Evolutionary conservation across 2,888 invertebrate genomes (phyloP), one percentile per base, ranked within the genome.

Genomic region (Rotaria magnacalcarata): DNA sequence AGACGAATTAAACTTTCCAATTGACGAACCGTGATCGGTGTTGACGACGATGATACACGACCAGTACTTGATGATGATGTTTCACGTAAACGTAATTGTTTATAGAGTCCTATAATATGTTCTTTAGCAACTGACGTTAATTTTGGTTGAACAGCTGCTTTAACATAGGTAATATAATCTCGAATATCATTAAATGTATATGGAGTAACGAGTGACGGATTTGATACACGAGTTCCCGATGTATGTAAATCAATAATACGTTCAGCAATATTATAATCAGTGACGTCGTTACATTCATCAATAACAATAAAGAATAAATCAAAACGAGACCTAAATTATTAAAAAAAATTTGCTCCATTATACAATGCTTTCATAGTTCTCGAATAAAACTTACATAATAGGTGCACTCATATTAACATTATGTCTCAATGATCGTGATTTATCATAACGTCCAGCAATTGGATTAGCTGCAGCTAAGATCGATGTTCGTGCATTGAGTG

Each of bases 381-480:
- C 34, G 34, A 34, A 34, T 34, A 34, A 67, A 67, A 27, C 67
- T 67, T 67, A 67, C 97, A 99, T 97, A 89, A 99, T 97, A 0
- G 99, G 98, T 0, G 98, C 96, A 0, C 96, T 94, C 27, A 99
- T 92, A 0, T 94, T 93, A 4, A 99, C 95, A 91, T 99, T 99
- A 90, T 97, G 96, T 89, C 96, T 96, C 8, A 99, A 92, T 0
- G 96, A 95, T 90, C 96, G 96, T 0, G 95, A 93, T 75, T 96
- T 93, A 91, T 99, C 97, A 91, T 99, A 99, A 56, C 97, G 94
- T 0, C 98, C 97, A n/a, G 96, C 96, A 56, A 97, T 94, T 0
- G 99, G 99, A 92, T 99, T 99, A 0, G 98, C 98, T 0, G 99
- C 99, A 0, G 99, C 99, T 87, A 99, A 92, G 88, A 99, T 98